A percentile compares a stretch with the other conserved stretches of the same genome.
Conservation (phyloP, 2,888 invertebrate genomes). For the Xestia rhomboidea region DNA sequence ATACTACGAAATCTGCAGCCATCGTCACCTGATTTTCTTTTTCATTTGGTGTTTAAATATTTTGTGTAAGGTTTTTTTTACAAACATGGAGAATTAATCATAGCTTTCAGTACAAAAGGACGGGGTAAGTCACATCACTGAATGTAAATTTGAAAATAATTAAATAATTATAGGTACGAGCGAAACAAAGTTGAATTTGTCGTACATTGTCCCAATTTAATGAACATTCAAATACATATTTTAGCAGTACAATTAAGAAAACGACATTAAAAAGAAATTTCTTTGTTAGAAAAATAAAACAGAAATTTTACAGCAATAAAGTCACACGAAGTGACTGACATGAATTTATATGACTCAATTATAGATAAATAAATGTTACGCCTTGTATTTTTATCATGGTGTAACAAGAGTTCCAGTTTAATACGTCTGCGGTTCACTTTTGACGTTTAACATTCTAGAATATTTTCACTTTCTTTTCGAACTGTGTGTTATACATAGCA, state of each 20-base stretch:
- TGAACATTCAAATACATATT: slow-evolving; percentile 33
- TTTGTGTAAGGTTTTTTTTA: slow-evolving; percentile 37
- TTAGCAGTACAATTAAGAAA: slow-evolving; percentile 27
- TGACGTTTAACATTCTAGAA: slow-evolving; percentile 4
- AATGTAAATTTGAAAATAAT: slow-evolving; percentile 35
- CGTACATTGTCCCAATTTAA: slow-evolving; percentile 60
- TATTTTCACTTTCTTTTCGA: neutral
- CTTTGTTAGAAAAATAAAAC: neutral
- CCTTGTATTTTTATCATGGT: neutral
- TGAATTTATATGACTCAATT: slow-evolving; percentile 14
- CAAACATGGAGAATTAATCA: slow-evolving; percentile 75
- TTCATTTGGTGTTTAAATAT: slow-evolving; percentile 18
- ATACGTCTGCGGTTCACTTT: slow-evolving; percentile 18
- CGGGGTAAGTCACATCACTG: slow-evolving; percentile 70
- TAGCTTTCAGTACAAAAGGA: slow-evolving; percentile 66
- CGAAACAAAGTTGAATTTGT: slow-evolving; percentile 29
- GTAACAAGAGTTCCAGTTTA: slow-evolving; percentile 7
- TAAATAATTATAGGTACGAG: slow-evolving; percentile 15
- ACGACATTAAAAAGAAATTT: neutral
- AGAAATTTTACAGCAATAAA: neutral
- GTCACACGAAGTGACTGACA: neutral
- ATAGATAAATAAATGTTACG: slow-evolving; percentile 13
- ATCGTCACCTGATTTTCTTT: slow-evolving; percentile 49
- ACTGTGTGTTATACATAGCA: neutral
- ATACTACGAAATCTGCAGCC: slow-evolving; percentile 63